Evolutionary conservation across 30 jellyfish, hydroid and myxozoan genomes (phyloP), one percentile per base, ranked within the genome.

Genomic region (Chrysaora quinquecirrha): DNA sequence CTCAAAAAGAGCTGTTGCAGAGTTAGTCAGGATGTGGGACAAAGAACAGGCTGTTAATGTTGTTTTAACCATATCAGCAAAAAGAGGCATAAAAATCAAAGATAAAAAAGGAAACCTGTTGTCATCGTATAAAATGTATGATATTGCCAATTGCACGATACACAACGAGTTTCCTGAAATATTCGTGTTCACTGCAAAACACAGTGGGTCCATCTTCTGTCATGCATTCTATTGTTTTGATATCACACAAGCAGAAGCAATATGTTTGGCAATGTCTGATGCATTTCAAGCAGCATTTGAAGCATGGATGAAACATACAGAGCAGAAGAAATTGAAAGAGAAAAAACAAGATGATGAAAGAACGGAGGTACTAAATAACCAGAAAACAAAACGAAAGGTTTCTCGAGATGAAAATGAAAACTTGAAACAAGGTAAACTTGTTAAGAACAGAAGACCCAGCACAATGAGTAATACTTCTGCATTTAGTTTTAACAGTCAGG

Each of bases 271-370:
- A 19, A 66, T 81, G 91, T 81, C 85, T 23, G 73, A 60, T 50
- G 91, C 91, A 10, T 81, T 81, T 28, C 91, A 81, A 16, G 65
- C 43, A 12, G 91, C 91, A 1, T 81, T 81, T 48, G 91, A 68
- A 46, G 74, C 84, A 6, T 81, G 91, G 91, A 52, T 81, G 68
- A 56, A 61, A 20, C 78, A 18, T 4, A n/a, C 47, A 21, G 20
- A 73, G 54, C 27, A 28, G 71, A 66, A 48, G 54, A 34, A 28
- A 34, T 1, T 0, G 65, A 33, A 35, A 29, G 24, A 22, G 69
- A 46, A 48, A 43, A 71, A 19, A 22, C 27, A 3, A 20, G 22
- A 20, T 25, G 73, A 73, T n/a, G 30, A 46, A 3, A 47, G 27
- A 21, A 52, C 19, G 1, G 22, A 47, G 23, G 72, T 1, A 6